These are phyloP conservation scores for Melolontha melolontha DNA, from an alignment of 2,888 invertebrate species.

Conservation along the genomic window DNA sequence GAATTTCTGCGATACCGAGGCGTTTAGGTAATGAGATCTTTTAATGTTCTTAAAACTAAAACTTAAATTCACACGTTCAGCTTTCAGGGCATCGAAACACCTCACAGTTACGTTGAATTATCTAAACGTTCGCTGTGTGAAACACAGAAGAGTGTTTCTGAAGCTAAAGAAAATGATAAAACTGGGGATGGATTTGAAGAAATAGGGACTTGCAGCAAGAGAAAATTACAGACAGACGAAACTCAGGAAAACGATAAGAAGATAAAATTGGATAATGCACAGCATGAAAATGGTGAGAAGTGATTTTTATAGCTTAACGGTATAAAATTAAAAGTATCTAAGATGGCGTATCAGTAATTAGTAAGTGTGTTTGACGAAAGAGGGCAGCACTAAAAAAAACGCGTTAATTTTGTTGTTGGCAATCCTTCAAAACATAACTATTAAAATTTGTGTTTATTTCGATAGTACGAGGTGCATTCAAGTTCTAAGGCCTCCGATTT, in stretches of 20 bases:
- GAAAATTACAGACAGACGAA: constrained; percentile 6
- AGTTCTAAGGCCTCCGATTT: no score
- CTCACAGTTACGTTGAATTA: background rate
- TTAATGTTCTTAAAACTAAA: background rate
- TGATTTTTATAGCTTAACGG: constrained; percentile 1
- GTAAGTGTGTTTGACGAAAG: no score
- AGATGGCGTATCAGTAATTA: no score
- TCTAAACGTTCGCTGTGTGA: background rate
- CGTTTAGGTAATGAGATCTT: constrained; percentile 51
- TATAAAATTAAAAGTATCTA: background rate
- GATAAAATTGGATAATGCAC: background rate
- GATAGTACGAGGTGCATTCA: no score
- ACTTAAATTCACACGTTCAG: background rate
- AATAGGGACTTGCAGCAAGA: background rate
- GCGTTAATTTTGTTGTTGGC: no score
- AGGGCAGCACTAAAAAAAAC: no score
- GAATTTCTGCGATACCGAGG: constrained; percentile 57
- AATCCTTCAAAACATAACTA: no score
- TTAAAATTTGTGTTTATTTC: no score
- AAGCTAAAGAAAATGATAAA: background rate
- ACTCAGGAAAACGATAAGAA: background rate
- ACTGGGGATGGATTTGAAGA: background rate
- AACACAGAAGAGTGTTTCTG: background rate
- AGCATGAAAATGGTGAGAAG: background rate
- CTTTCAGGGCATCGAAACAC: constrained; percentile 11